Percentiles rank a stretch among this genome's conserved stretches.
These are phyloP conservation scores for Fukomys damarensis DNA, from an alignment of 2,113 vertebrate genomes.

Conservation along the genomic window DNA sequence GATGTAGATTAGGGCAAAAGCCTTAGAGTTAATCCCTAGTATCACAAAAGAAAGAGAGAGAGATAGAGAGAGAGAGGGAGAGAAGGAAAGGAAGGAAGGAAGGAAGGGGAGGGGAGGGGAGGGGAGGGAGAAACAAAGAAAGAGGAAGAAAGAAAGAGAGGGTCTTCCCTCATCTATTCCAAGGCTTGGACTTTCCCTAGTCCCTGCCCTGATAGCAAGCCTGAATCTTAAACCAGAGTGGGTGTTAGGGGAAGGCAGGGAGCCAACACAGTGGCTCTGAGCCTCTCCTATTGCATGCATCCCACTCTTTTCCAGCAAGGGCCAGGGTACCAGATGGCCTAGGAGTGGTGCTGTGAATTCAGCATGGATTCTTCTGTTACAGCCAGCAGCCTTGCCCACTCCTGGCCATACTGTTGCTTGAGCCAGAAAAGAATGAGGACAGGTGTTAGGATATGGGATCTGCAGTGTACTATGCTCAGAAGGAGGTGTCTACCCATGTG, in stretches of 20 bases:
- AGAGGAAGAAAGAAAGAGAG: not conserved
- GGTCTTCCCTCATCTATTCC: not conserved
- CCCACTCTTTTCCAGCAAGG: slow-evolving; percentile 66
- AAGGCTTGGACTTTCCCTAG: not conserved
- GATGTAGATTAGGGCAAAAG: not conserved
- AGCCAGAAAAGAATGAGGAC: not conserved
- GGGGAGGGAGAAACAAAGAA: not conserved
- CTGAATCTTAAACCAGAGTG: not conserved
- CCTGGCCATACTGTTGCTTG: not conserved
- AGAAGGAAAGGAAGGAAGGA: not conserved
- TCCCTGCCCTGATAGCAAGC: not conserved
- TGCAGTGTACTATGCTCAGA: not conserved
- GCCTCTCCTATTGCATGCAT: slow-evolving; percentile 30
- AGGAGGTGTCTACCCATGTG: not conserved
- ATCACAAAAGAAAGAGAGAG: not conserved
- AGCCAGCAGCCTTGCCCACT: slow-evolving; percentile 34
- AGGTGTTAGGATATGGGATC: not conserved
- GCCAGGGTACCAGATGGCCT: slow-evolving; percentile 71
- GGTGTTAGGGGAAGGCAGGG: slow-evolving; percentile 11
- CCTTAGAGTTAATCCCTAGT: not conserved
- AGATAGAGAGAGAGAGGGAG: not conserved
- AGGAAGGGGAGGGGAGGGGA: no score
- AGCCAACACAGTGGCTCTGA: not conserved
- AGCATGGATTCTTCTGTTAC: not conserved
- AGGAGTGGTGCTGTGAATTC: slow-evolving; percentile 63